Conservation (phyloP, 30 jellyfish, hydroid and myxozoan species). For the Turritopsis rubra region DNA sequence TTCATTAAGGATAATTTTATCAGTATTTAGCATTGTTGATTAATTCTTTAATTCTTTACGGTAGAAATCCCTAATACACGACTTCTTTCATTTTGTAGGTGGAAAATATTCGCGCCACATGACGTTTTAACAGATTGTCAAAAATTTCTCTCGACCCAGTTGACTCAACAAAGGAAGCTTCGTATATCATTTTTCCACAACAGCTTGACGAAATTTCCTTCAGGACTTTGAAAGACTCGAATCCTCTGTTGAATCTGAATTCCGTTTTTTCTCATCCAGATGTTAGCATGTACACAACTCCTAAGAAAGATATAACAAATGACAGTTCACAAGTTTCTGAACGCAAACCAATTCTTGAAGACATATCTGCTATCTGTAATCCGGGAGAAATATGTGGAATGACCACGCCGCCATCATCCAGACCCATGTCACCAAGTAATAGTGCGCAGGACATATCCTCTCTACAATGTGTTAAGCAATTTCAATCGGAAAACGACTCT, state of each 20-base stretch:
- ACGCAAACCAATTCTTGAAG: background rate
- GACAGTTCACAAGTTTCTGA: slow-evolving; percentile 8
- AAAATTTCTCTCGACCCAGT: slow-evolving; percentile 84
- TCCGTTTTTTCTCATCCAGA: slow-evolving; percentile 20
- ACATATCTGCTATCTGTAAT: slow-evolving; percentile 45
- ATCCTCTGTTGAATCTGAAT: background rate
- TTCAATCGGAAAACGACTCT: slow-evolving; percentile 37
- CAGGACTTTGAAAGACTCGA: background rate
- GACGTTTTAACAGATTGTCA: slow-evolving; percentile 87
- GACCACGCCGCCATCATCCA: slow-evolving; percentile 84
- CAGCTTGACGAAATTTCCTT: background rate
- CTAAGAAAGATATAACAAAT: background rate
- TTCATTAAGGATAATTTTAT: no score
- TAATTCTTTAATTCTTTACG: background rate
- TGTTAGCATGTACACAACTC: background rate
- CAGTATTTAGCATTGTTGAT: background rate
- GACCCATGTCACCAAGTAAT: slow-evolving; percentile 78
- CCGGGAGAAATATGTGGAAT: slow-evolving; percentile 83
- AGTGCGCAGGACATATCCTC: slow-evolving; percentile 69
- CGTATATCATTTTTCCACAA: slow-evolving; percentile 40
- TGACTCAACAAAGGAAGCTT: slow-evolving; percentile 77
- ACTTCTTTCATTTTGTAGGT: slow-evolving; percentile 36
- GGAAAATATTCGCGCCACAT: slow-evolving; percentile 87
- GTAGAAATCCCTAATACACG: no score
- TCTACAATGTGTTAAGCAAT: slow-evolving; percentile 35